Base-by-base conservation (phyloP, 2,888 invertebrate species). In the Polydrusus tereticollis region DNA sequence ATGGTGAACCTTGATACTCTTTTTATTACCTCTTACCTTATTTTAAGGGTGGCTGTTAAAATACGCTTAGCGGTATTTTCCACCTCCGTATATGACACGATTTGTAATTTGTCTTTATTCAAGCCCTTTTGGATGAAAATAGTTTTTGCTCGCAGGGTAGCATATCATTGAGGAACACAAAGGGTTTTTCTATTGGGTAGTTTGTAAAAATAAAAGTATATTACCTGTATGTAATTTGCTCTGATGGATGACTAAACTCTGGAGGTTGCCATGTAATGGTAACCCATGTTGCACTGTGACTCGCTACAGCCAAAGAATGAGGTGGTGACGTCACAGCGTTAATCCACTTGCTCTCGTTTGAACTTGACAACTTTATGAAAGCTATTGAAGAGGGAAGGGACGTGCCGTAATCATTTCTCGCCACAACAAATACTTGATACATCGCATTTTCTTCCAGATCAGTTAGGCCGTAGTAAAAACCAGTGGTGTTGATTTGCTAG, bases 191-290 rank as follows among this genome's bases (percentile, higher is more conserved):
- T n/a, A n/a, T 4, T 38, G n/a, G n/a, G 7, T 14, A 16, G 4
- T 2, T 8, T 23, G 16, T 14, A 36, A 8, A 7, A 36, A 12
- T 6, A 36, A 12, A 12, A 36, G 5, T 4, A 43, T 3, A 87
- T 84, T 83, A 93, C 93, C 90, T 91, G 85, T 94, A 95, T 0
- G 89, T 88, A 67, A 95, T 90, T 80, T 90, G 90, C 83, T 94
- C 94, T 63, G 93, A 90, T 0, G 94, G 94, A 82, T 92, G 92
- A 41, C 93, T 92, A 85, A 93, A 93, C 85, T 93, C 92, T 2
- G 95, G 95, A 2, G 94, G 94, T 80, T 94, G 93, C 95, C 95
- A 95, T 10, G 91, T 88, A 64, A 95, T 88, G 0, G 93, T 91
- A 57, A 95, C 90, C 90, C 92, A 94, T 3, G 94, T 94, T 55